phyloP scores from a whole-genome alignment of 2,888 invertebrate species.

The Philereme vetulata region DNA sequence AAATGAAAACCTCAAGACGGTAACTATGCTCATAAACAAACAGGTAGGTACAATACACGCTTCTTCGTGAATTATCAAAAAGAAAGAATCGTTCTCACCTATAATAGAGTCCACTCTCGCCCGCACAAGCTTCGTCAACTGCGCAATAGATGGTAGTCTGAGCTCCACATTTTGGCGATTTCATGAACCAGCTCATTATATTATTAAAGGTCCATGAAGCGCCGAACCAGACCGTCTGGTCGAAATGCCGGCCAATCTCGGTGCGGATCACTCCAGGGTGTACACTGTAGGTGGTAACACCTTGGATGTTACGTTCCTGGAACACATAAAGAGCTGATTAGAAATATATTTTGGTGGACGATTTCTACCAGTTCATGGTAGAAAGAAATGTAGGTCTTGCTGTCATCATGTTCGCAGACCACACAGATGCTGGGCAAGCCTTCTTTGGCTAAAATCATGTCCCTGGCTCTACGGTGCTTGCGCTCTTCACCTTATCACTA shows the following conservation, averaged over 20 bases:
- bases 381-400: no score
- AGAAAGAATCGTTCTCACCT: conserved; percentile 49
- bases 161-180: conserved; percentile 86
- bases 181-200: conserved; percentile 71
- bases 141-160: conserved; percentile 90
- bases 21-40: no score
- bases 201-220: conserved; percentile 58
- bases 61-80: background rate
- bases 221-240: conserved; percentile 57
- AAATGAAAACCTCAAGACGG: no score
- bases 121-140: conserved; percentile 83
- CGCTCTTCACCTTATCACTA: no score
- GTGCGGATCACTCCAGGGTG: conserved; percentile 87
- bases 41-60: no score
- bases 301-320: conserved; percentile 63
- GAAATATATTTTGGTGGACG: no score
- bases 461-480: no score
- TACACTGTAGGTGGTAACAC: conserved; percentile 84
- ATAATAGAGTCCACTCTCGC: conserved; percentile 83
- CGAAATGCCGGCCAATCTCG: conserved; percentile 85
- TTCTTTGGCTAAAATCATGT: no score
- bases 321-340: background rate
- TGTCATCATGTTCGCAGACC: no score
- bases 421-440: no score
- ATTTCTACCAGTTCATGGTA: no score